These are phyloP conservation scores for Sternarchorhynchus goeldii DNA, from an alignment of 2,797 vertebrate genomes.

Conservation along the genomic window DNA sequence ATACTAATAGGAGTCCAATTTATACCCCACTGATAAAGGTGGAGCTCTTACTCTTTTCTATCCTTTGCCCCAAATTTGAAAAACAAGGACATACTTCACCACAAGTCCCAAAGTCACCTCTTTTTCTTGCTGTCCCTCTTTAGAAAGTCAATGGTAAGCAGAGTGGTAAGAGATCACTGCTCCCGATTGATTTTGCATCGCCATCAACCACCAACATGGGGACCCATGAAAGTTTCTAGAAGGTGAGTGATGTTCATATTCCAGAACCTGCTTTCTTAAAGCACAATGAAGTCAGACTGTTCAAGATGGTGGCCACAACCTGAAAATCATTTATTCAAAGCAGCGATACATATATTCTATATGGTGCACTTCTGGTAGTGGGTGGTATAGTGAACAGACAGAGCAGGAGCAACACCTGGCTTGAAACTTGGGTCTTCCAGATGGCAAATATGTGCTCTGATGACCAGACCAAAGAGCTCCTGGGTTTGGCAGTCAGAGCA, in stretches of 20 bases:
- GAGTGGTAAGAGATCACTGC: conserved; percentile 14
- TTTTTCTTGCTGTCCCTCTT: conserved; percentile 1
- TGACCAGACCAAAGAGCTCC: no score
- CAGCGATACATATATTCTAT: no score
- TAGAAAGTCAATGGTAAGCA: conserved; percentile 2
- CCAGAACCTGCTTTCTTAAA: not conserved
- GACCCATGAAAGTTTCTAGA: not conserved
- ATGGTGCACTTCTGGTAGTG: no score
- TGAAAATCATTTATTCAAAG: no score
- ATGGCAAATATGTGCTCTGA: no score
- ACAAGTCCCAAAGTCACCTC: not conserved
- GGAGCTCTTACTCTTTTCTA: not conserved
- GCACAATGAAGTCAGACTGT: no score
- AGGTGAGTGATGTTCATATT: not conserved
- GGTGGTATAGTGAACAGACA: no score
- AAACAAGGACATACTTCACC: conserved; percentile 37
- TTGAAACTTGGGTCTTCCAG: no score
- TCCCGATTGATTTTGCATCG: conserved; percentile 14
- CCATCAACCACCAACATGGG: not conserved
- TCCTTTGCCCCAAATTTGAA: conserved; percentile 38
- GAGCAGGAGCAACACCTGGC: no score
- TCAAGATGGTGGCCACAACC: no score
- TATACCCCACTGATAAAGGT: conserved; percentile 48
- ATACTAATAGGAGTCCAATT: conserved; percentile 53
- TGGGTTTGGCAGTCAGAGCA: no score